Conservation (phyloP, 2,797 vertebrate species). For the Hafferia zeledoni region DNA sequence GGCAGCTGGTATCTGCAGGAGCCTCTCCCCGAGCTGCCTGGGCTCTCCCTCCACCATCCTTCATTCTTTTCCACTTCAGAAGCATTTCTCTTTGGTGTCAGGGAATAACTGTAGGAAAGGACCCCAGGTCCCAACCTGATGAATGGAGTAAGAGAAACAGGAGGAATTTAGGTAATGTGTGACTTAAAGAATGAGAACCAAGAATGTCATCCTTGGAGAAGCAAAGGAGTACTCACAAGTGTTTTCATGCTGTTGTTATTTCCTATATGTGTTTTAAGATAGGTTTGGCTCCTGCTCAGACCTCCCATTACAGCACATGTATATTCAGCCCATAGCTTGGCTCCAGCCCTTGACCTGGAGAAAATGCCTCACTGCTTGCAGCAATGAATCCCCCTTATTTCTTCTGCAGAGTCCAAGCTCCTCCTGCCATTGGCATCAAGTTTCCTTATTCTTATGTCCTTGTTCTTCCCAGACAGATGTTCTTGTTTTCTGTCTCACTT, state of each 20-base stretch:
- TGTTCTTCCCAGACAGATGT: background rate
- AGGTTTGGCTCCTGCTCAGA: background rate
- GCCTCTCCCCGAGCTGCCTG: fast-evolving
- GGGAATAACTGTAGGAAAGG: background rate
- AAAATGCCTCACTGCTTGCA: background rate
- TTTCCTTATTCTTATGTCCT: background rate
- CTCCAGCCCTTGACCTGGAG: background rate
- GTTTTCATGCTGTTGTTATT: background rate
- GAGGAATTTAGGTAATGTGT: background rate
- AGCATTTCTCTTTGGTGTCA: background rate
- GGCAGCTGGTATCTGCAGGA: background rate
- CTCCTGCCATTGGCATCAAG: background rate
- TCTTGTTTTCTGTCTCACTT: background rate
- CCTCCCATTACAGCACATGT: background rate
- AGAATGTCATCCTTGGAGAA: background rate
- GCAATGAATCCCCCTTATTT: background rate
- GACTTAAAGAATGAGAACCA: background rate
- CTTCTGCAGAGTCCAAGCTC: background rate
- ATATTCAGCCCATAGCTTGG: background rate
- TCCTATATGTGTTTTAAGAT: background rate
- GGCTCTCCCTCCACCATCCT: fast-evolving
- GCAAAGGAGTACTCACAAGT: background rate
- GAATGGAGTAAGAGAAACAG: background rate
- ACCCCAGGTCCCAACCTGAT: background rate
- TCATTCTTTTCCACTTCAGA: background rate